These are phyloP conservation scores for Pogonus chalceus DNA, from an alignment of 1,140 invertebrate genomes.

Conservation along the genomic window DNA sequence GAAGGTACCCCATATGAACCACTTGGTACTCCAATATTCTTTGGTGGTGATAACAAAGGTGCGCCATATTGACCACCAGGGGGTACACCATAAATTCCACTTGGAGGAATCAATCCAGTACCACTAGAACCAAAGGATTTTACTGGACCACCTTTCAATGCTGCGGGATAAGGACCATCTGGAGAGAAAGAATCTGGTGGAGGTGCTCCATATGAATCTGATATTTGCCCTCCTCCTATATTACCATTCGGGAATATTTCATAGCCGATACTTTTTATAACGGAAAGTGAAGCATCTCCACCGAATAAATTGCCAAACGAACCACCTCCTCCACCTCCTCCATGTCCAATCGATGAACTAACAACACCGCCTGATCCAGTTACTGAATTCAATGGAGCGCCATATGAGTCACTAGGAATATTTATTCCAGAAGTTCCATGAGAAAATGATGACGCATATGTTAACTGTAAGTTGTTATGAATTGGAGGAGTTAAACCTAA, in stretches of 20 bases:
- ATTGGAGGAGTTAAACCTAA: constrained; percentile 33
- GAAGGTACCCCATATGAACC: background rate
- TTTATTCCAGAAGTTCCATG: background rate
- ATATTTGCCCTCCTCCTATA: constrained; percentile 14
- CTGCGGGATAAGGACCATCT: constrained; percentile 39
- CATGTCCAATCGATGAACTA: constrained; percentile 23
- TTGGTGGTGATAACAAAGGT: constrained; percentile 36
- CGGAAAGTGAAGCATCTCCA: constrained; percentile 30
- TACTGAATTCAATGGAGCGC: constrained; percentile 31
- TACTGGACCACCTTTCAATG: constrained; percentile 1
- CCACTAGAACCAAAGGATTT: constrained; percentile 27
- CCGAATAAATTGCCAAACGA: constrained; percentile 1
- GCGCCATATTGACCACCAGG: constrained; percentile 43
- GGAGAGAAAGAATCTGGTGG: constrained; percentile 38
- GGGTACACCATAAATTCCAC: constrained; percentile 43
- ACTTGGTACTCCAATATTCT: constrained; percentile 29
- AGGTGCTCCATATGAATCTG: constrained; percentile 40
- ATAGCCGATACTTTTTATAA: constrained; percentile 38
- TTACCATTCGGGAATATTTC: constrained; percentile 33
- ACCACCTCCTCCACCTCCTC: background rate
- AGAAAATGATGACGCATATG: background rate
- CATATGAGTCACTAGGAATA: constrained; percentile 29
- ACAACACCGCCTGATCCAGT: constrained; percentile 32
- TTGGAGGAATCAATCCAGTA: constrained; percentile 43
- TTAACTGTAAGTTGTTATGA: background rate